phyloP scores from a whole-genome alignment of 2,113 vertebrate genomes.

The Pachycephala philippinensis region DNA sequence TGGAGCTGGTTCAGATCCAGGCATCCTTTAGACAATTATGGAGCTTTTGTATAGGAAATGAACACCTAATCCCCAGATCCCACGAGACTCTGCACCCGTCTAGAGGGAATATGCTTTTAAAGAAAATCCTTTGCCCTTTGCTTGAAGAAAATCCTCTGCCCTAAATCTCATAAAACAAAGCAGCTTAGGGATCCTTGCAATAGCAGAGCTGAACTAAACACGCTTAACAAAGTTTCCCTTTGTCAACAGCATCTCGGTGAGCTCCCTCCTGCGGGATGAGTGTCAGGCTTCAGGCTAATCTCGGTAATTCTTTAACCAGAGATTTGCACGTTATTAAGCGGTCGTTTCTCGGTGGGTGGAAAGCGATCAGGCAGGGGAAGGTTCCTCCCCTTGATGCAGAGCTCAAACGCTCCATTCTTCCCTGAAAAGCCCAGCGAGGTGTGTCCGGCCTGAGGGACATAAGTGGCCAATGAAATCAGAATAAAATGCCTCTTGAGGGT shows the following conservation, averaged over 20 bases:
- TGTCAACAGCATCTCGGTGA: slow-evolving; percentile 35
- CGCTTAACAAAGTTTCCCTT: slow-evolving; percentile 44
- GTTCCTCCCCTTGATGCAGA: neutral
- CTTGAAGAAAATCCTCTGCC: slow-evolving; percentile 43
- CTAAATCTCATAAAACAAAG: slow-evolving; percentile 44
- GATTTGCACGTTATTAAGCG: slow-evolving; percentile 51
- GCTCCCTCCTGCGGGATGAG: slow-evolving; percentile 53
- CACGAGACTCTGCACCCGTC: slow-evolving; percentile 6
- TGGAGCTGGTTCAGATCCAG: slow-evolving; percentile 35
- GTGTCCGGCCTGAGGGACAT: neutral
- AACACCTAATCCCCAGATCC: slow-evolving; percentile 36
- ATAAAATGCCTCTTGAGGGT: neutral
- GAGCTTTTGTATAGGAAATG: slow-evolving; percentile 53
- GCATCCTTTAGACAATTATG: slow-evolving; percentile 36
- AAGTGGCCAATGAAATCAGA: neutral
- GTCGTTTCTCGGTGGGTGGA: slow-evolving; percentile 39
- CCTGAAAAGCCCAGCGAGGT: neutral
- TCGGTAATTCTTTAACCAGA: slow-evolving; percentile 56
- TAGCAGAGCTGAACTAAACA: slow-evolving; percentile 40
- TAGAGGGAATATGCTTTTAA: neutral
- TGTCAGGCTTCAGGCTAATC: slow-evolving; percentile 53
- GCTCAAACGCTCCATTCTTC: neutral
- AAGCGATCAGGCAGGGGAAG: neutral
- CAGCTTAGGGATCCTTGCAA: slow-evolving; percentile 36
- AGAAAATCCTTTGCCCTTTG: slow-evolving; percentile 35